Conservation (phyloP, 2,888 invertebrate species). For the Xylocampa areola region DNA sequence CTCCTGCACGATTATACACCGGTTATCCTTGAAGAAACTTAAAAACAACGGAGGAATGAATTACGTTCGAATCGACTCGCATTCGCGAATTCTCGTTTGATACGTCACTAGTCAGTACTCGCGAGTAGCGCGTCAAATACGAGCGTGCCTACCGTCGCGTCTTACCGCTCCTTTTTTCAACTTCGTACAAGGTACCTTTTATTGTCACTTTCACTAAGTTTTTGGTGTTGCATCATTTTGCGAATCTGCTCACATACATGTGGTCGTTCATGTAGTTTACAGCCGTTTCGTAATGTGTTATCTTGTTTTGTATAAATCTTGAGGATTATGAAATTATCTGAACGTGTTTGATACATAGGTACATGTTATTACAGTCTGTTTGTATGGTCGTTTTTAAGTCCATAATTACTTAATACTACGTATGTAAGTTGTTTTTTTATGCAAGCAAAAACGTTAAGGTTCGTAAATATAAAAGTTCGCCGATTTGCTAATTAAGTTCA, state of each 20-base stretch:
- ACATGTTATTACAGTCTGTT: not conserved
- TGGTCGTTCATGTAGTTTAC: constrained; percentile 12
- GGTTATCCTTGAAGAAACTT: constrained; percentile 48
- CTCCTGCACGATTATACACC: constrained; percentile 4
- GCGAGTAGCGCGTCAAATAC: constrained; percentile 44
- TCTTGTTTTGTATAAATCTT: constrained; percentile 30
- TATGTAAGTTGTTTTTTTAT: not conserved
- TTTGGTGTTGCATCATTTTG: constrained; percentile 48
- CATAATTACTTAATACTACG: not conserved
- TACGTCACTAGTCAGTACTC: constrained; percentile 50
- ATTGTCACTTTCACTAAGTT: constrained; percentile 50
- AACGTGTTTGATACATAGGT: constrained; percentile 9
- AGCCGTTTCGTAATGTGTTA: constrained; percentile 49
- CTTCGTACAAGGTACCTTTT: constrained; percentile 52
- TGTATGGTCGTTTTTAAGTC: not conserved
- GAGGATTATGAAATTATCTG: constrained; percentile 28
- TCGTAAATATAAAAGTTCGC: not conserved
- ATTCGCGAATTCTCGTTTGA: constrained; percentile 6
- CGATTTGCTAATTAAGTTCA: constrained; percentile 5
- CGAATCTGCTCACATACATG: constrained; percentile 27
- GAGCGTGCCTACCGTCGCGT: constrained; percentile 36
- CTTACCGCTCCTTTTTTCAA: constrained; percentile 39
- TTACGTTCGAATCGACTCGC: constrained; percentile 29
- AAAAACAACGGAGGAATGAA: constrained; percentile 46
- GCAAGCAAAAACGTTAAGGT: not conserved